Conservation (phyloP, 2,113 vertebrate species). For the Oreochromis tanganicae region DNA sequence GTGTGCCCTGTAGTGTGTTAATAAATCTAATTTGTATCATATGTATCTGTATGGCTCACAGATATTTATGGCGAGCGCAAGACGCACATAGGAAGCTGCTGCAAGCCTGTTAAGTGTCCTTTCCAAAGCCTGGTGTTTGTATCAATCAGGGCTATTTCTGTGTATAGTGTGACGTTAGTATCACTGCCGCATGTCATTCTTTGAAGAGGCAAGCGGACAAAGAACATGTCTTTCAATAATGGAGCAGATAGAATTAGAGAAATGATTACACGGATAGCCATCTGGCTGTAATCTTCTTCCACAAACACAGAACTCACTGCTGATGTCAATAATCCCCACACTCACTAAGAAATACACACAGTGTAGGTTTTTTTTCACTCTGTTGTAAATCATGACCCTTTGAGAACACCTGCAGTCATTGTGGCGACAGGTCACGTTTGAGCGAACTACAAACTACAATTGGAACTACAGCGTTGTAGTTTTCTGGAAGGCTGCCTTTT, state of each 20-base stretch:
- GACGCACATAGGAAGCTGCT: neutral
- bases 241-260: constrained; percentile 33
- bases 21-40: neutral
- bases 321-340: constrained; percentile 20
- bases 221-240: constrained; percentile 24
- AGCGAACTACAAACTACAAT: neutral
- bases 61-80: neutral
- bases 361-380: neutral
- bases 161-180: neutral
- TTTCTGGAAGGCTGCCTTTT: neutral
- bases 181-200: neutral
- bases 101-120: neutral
- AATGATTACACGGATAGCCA: constrained; percentile 21
- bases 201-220: constrained; percentile 1
- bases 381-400: neutral
- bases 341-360: neutral
- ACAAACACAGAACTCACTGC: constrained; percentile 2
- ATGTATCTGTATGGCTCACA: neutral
- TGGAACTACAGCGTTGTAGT: neutral
- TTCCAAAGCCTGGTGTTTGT: neutral
- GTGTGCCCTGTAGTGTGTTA: constrained; percentile 45
- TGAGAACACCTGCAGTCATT: neutral
- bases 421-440: neutral
- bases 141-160: neutral
- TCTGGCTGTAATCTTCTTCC: constrained; percentile 34